phyloP scores from a whole-genome alignment of 2,797 vertebrate species.

The Euphonia xanthogaster region DNA sequence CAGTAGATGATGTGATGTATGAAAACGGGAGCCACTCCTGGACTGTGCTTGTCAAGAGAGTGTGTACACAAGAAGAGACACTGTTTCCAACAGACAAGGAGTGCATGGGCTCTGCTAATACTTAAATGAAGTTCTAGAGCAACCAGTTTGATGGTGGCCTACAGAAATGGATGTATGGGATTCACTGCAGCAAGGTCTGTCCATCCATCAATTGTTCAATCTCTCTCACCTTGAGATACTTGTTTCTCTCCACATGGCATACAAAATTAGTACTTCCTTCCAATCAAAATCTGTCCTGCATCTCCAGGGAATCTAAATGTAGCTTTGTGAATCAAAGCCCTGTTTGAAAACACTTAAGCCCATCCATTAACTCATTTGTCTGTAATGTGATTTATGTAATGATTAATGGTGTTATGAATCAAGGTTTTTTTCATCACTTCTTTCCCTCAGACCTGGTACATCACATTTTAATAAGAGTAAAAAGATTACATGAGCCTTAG shows the following conservation, averaged over 20 bases:
- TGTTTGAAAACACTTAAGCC: conserved; percentile 1
- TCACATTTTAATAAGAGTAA: conserved; percentile 8
- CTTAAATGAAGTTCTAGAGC: neutral
- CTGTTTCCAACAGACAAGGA: neutral
- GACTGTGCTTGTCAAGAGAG: neutral
- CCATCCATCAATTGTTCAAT: neutral
- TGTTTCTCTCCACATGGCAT: neutral
- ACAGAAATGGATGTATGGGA: neutral
- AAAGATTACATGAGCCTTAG: neutral
- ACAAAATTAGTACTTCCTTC: neutral
- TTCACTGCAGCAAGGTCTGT: neutral
- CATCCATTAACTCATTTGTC: neutral
- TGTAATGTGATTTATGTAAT: neutral
- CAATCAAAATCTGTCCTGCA: neutral
- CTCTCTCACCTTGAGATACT: neutral
- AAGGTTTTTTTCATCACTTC: neutral
- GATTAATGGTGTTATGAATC: neutral
- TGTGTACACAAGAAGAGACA: neutral
- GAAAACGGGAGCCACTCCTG: neutral
- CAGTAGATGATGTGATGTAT: neutral
- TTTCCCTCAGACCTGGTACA: neutral
- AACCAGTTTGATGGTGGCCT: neutral
- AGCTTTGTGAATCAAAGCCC: neutral
- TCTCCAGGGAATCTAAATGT: neutral
- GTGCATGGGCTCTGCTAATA: neutral